These are phyloP conservation scores for Lutjanus erythropterus DNA, from an alignment of 2,113 vertebrate genomes.

Conservation along the genomic window DNA sequence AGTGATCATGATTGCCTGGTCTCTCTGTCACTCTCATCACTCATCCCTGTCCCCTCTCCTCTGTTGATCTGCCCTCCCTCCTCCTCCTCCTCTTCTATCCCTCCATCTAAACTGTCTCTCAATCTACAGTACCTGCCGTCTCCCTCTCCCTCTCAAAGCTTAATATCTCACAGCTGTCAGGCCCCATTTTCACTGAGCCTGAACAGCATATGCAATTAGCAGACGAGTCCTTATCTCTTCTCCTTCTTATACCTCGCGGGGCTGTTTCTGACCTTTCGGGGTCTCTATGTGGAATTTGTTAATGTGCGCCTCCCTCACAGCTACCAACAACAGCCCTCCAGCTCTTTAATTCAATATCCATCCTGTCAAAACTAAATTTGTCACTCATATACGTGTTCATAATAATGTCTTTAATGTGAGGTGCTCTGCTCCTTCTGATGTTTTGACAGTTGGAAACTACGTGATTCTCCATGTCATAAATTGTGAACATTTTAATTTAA, in stretches of 20 bases:
- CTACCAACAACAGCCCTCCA: not conserved
- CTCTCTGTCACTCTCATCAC: not conserved
- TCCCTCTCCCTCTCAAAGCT: constrained; percentile 14
- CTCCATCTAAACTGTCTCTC: constrained; percentile 24
- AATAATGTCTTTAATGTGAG: not conserved
- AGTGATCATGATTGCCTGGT: constrained; percentile 8
- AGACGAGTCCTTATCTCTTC: not conserved
- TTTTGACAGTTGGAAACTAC: not conserved
- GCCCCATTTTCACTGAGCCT: constrained; percentile 16
- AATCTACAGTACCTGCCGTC: not conserved
- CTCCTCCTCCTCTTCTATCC: not conserved
- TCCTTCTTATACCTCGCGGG: not conserved
- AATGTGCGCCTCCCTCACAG: not conserved
- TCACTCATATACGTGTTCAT: not conserved
- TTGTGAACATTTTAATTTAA: no score
- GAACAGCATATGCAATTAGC: constrained; percentile 22
- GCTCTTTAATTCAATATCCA: not conserved
- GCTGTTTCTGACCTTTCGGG: not conserved
- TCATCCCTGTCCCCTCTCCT: constrained; percentile 12
- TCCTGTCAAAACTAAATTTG: not conserved
- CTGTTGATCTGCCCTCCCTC: constrained; percentile 12
- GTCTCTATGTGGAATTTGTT: not conserved
- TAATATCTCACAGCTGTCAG: constrained; percentile 39
- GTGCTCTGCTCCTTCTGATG: not conserved
- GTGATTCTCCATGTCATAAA: not conserved